These are phyloP conservation scores for Melanogrammus aeglefinus DNA, from an alignment of 2,797 vertebrate species.

Conservation along the genomic window DNA sequence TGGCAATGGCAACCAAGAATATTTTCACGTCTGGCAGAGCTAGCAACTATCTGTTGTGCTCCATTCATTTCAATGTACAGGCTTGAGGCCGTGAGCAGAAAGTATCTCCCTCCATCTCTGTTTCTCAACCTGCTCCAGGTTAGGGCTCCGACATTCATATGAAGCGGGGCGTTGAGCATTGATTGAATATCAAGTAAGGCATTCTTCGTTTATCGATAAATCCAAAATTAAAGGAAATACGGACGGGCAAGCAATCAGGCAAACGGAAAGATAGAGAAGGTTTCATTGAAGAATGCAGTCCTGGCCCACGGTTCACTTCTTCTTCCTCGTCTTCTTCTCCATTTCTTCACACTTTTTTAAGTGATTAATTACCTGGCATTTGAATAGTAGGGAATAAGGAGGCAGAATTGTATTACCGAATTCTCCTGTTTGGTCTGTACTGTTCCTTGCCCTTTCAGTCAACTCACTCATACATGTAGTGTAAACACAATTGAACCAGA, in stretches of 20 bases:
- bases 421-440: not conserved
- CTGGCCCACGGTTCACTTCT: not conserved
- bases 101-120: not conserved
- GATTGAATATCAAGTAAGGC: not conserved
- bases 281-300: not conserved
- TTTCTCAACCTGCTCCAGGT: not conserved
- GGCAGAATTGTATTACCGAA: not conserved
- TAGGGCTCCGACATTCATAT: not conserved
- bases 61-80: not conserved
- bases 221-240: not conserved
- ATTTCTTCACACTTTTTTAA: not conserved
- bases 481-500: slow-evolving; percentile 33
- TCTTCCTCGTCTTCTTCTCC: too few species aligned
- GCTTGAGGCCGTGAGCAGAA: not conserved
- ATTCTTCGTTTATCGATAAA: not conserved
- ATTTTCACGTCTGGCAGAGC: not conserved
- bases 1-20: not conserved
- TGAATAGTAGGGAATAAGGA: not conserved
- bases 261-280: not conserved
- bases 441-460: not conserved
- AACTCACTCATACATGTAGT: slow-evolving; percentile 30
- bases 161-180: not conserved
- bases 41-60: not conserved
- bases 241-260: too few species aligned
- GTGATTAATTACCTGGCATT: not conserved